These are phyloP conservation scores for Echeneis naucrates DNA, from an alignment of 2,797 vertebrate species.

Conservation along the genomic window DNA sequence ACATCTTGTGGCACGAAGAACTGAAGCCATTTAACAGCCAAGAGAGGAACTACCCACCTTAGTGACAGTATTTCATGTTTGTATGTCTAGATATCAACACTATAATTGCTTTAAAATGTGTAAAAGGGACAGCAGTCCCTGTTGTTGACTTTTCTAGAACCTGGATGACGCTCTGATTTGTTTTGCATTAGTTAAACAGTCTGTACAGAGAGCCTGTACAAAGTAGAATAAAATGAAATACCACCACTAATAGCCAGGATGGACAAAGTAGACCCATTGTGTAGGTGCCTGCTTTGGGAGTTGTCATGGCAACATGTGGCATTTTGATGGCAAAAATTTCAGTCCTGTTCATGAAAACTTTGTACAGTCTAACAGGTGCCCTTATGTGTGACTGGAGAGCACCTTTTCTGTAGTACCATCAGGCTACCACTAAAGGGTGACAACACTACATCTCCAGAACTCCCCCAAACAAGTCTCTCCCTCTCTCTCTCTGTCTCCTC, in stretches of 20 bases:
- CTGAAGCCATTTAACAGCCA: not conserved
- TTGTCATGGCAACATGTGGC: not conserved
- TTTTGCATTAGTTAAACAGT: not conserved
- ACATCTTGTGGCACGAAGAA: not conserved
- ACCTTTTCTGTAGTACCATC: slow-evolving; percentile 53
- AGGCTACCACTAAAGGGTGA: slow-evolving; percentile 69
- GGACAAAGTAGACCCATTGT: not conserved
- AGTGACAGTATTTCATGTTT: too few species aligned
- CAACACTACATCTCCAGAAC: slow-evolving; percentile 40
- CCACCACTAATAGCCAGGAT: not conserved
- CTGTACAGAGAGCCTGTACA: too few species aligned
- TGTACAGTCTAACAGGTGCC: not conserved
- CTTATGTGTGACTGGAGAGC: not conserved
- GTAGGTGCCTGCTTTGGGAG: not conserved
- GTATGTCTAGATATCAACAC: not conserved
- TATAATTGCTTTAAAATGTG: not conserved
- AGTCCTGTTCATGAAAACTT: not conserved
- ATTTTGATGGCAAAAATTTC: not conserved
- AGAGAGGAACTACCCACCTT: not conserved
- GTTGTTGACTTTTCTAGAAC: not conserved
- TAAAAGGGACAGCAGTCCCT: not conserved
- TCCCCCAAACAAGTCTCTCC: not conserved
- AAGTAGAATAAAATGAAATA: not conserved
- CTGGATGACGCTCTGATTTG: not conserved
- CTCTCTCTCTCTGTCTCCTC: not conserved